A percentile compares a stretch with the other conserved stretches of the same genome.
These are phyloP conservation scores for Caenorhabditis brenneri DNA, from an alignment of 1,140 invertebrate species.

Conservation along the genomic window DNA sequence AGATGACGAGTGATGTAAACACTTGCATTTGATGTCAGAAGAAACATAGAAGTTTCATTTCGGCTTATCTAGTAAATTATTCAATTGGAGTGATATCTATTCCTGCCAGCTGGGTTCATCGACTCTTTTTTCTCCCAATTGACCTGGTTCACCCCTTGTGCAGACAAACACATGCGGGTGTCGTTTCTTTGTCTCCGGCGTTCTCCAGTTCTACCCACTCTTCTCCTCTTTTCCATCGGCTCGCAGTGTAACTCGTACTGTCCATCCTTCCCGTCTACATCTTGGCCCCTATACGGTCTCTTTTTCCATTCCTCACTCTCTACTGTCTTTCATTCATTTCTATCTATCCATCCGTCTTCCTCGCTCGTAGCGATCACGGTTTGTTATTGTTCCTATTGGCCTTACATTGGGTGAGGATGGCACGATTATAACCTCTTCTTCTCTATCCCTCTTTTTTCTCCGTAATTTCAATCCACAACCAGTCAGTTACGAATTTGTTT, in stretches of 20 bases:
- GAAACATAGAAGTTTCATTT: too few relatives aligned
- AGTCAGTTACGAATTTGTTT: background rate
- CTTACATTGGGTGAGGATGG: conserved; percentile 20
- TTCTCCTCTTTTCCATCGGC: background rate
- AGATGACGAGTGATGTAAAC: too few relatives aligned
- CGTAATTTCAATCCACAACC: background rate
- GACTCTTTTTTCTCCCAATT: background rate
- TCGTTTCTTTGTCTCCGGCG: background rate
- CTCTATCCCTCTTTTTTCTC: background rate
- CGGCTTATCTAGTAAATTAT: too few relatives aligned
- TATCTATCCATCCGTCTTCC: background rate
- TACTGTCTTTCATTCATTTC: background rate
- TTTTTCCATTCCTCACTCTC: background rate
- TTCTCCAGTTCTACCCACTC: background rate
- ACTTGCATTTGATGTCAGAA: too few relatives aligned
- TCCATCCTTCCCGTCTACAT: background rate
- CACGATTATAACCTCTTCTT: conserved; percentile 19
- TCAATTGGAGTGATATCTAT: too few relatives aligned
- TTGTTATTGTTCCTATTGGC: conserved; percentile 17
- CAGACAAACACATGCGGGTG: conserved; percentile 25
- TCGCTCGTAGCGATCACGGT: conserved; percentile 21
- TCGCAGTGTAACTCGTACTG: conserved; percentile 23
- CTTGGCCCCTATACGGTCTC: background rate
- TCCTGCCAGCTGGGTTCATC: too few relatives aligned
- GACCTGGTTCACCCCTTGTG: background rate